A percentile compares a stretch with the other conserved stretches of the same genome.
These are phyloP conservation scores for Pelochelys cantorii DNA, from an alignment of 2,797 vertebrate species.

Conservation along the genomic window DNA sequence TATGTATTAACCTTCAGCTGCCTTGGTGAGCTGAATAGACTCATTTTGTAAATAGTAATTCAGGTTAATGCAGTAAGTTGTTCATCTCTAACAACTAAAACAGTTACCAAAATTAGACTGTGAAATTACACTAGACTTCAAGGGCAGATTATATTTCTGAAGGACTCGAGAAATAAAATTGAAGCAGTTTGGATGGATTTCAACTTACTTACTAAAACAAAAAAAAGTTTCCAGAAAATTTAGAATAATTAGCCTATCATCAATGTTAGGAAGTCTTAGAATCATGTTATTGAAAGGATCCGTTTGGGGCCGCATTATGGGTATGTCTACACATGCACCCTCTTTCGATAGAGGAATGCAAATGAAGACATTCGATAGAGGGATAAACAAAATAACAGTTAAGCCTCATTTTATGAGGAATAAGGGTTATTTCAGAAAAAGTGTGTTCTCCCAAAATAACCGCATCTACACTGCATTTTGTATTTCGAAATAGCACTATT, in stretches of 20 bases:
- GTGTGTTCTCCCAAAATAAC: no score
- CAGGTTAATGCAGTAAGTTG: neutral
- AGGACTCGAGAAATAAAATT: neutral
- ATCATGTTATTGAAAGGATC: neutral
- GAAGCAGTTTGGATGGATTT: neutral
- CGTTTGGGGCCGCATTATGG: neutral
- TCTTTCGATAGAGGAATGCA: no score
- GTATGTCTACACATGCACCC: no score
- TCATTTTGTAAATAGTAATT: slow-evolving; percentile 10
- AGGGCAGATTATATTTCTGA: neutral
- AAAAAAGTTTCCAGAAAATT: neutral
- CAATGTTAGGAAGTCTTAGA: neutral
- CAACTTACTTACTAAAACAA: neutral
- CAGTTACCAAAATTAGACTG: neutral
- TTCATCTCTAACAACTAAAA: neutral
- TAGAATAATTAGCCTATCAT: neutral
- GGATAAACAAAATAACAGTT: no score
- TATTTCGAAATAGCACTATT: no score
- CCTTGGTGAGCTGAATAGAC: neutral
- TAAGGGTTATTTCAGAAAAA: no score
- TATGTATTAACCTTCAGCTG: neutral
- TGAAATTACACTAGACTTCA: neutral
- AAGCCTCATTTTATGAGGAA: no score
- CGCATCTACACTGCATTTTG: no score
- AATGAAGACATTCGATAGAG: no score